Evolutionary conservation across 1,140 invertebrate species (phyloP).

Genomic region (Bombus turneri): DNA sequence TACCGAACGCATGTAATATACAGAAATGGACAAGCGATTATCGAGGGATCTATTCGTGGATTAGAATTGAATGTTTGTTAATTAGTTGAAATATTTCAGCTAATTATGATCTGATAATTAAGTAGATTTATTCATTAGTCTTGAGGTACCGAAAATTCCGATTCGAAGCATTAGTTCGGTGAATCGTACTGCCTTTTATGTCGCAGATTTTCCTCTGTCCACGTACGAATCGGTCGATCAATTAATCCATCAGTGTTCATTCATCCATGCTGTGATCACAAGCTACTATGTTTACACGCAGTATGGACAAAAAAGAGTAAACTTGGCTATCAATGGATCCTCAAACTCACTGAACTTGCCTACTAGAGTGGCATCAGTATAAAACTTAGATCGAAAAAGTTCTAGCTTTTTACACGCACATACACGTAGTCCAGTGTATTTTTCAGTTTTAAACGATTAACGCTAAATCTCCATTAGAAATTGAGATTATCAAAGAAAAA

Average conservation of each 20-base stretch:
- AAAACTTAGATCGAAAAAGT: neutral
- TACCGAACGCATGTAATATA: no score
- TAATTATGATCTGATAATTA: no score
- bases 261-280: slow-evolving; percentile 19
- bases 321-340: neutral
- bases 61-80: no score
- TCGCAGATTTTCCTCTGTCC: neutral
- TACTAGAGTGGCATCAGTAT: neutral
- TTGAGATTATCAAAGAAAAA: no score
- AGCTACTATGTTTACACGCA: neutral
- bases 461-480: neutral
- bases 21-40: no score
- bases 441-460: no score
- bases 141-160: neutral
- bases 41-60: no score
- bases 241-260: neutral
- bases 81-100: no score
- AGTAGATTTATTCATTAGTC: neutral
- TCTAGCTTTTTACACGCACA: neutral
- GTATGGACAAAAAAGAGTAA: neutral
- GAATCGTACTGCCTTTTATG: neutral
- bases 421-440: neutral
- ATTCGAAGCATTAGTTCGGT: neutral
- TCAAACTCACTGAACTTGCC: neutral
- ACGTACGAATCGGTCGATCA: neutral